Conservation (phyloP, 1,140 invertebrate genomes). For the Drosophila pseudoananassae region DNA sequence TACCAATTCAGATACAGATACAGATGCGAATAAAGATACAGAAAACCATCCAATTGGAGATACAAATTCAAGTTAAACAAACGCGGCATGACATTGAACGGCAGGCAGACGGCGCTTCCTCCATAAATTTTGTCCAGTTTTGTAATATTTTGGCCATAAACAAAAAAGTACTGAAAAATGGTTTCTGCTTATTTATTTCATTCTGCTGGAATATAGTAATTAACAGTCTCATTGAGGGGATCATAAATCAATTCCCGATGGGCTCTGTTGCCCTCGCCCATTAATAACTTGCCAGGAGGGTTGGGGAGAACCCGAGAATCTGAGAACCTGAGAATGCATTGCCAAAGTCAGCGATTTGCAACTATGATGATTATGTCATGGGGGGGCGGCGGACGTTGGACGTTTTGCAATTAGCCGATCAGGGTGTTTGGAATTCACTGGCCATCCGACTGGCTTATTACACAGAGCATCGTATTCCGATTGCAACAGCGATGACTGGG, state of each 20-base stretch:
- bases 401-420: constrained; percentile 58
- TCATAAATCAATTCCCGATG: constrained; percentile 51
- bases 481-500: constrained; percentile 43
- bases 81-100: constrained; percentile 70
- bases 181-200: constrained; percentile 27
- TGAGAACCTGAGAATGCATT: constrained; percentile 29
- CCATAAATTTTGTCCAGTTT: constrained; percentile 73
- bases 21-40: constrained; percentile 2
- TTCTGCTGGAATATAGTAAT: constrained; percentile 31
- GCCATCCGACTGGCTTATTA: constrained; percentile 38
- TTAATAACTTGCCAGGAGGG: constrained; percentile 14
- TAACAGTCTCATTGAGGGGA: constrained; percentile 33
- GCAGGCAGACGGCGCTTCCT: constrained; percentile 51
- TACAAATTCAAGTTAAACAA: constrained; percentile 59
- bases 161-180: constrained; percentile 42
- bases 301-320: background rate
- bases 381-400: constrained; percentile 27
- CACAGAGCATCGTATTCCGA: constrained; percentile 36
- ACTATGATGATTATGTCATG: constrained; percentile 59
- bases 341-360: constrained; percentile 45
- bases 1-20: constrained; percentile 7
- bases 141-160: constrained; percentile 65
- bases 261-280: constrained; percentile 11
- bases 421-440: constrained; percentile 48
- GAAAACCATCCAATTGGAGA: background rate